Percentiles rank a stretch among this genome's conserved stretches.
These are phyloP conservation scores for Cheirogaleus major DNA, from an alignment of 2,797 vertebrate species.

Conservation along the genomic window DNA sequence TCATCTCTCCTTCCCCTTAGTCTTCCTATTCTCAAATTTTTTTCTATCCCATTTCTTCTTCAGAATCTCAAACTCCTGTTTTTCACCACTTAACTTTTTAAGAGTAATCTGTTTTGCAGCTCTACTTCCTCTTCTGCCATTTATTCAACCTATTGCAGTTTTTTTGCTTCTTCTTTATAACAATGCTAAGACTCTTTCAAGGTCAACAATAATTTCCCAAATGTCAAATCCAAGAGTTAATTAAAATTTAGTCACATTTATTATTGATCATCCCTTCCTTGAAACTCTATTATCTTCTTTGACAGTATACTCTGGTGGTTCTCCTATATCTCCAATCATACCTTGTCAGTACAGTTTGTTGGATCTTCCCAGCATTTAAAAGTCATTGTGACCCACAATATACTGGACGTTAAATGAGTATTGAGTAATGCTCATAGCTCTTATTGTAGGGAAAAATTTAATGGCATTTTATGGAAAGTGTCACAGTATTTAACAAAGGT, in stretches of 20 bases:
- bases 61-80: not conserved
- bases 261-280: not conserved
- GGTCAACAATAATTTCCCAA: not conserved
- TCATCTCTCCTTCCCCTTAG: not conserved
- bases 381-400: not conserved
- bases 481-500: not conserved
- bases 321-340: not conserved
- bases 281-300: not conserved
- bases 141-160: not conserved
- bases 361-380: not conserved
- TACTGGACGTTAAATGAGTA: not conserved
- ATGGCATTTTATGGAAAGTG: not conserved
- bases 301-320: not conserved
- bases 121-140: slow-evolving; percentile 10
- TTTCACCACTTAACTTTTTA: not conserved
- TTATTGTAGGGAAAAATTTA: not conserved
- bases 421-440: not conserved
- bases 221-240: not conserved
- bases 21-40: not conserved
- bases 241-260: not conserved
- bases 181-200: not conserved
- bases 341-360: not conserved
- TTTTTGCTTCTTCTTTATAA: not conserved
- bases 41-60: not conserved
- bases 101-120: not conserved